Conservation (phyloP, 64 coral and sea anemone species). For the Porites australiensis region DNA sequence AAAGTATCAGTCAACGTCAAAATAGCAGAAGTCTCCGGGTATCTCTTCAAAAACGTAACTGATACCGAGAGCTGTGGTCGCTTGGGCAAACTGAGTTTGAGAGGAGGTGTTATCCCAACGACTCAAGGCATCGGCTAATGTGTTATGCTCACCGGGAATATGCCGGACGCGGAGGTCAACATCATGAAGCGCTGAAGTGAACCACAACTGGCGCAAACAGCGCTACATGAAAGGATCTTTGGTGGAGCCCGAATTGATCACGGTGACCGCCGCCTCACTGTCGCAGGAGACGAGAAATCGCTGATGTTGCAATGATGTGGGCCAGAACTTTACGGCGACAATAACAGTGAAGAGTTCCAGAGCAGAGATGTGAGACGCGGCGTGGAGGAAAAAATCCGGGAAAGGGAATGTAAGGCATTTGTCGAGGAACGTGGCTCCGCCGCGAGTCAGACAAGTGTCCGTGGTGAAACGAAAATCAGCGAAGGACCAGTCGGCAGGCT, state of each 20-base stretch:
- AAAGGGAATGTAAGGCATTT: neutral
- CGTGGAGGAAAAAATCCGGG: neutral
- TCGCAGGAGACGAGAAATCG: neutral
- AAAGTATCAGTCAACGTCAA: too few species aligned
- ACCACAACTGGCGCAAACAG: slow-evolving; percentile 26
- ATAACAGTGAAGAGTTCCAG: slow-evolving; percentile 30
- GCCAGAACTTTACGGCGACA: slow-evolving; percentile 19
- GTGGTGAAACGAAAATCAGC: too few species aligned
- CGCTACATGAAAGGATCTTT: slow-evolving; percentile 15
- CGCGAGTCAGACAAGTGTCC: too few species aligned
- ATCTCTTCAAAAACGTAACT: too few species aligned
- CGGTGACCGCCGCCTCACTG: neutral
- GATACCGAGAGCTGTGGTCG: too few species aligned
- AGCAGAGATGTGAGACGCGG: slow-evolving; percentile 8
- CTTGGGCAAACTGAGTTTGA: too few species aligned
- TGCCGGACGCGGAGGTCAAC: neutral
- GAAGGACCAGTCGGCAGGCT: too few species aligned
- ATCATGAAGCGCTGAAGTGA: neutral
- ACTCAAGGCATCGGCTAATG: neutral
- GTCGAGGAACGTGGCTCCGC: too few species aligned
- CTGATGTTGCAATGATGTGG: neutral
- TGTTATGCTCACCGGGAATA: slow-evolving; percentile 5
- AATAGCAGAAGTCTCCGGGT: too few species aligned
- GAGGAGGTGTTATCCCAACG: neutral
- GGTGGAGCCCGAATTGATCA: slow-evolving; percentile 1